Base-by-base conservation (phyloP, 2,888 invertebrate genomes). In the Cetonia aurata region DNA sequence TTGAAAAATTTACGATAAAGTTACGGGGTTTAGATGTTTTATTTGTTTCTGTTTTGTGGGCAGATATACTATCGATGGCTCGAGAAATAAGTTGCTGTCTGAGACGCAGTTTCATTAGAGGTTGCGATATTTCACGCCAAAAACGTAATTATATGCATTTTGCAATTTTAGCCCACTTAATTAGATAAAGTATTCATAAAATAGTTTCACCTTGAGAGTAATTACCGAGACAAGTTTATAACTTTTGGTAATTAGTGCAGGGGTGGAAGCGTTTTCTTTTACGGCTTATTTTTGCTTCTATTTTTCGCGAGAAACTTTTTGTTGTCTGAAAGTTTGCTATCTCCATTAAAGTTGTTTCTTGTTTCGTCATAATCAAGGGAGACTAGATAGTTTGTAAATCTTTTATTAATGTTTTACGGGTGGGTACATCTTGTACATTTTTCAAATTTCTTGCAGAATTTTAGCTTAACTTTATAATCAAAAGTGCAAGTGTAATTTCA, bases 1-100 rank as follows among this genome's bases (percentile, higher is more conserved):
- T 12, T 12, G 52, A 52, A 59, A 65, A 65, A 17, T 65, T 65
- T 65, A 37, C 50, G 50, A 65, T 65, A 65, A 65, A 65, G 62
- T 65, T 62, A 50, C 37, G 50, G 42, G 57, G 50, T 50, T 37
- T 50, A 50, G 33, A 65, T 50, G 48, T 65, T 50, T 50, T 37
- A 41, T 50, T 65, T 65, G 33, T 59, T 59, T 37, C 6, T 33
- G 48, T 33, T n/a, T 9, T 15, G 50, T 65, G 50, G 50, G 12
- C 50, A 50, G 37, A 33, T 65, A 50, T 37, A 65, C 50, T 37
- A 37, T 50, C 50, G 62, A 15, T 37, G 12, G 9, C 15, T 19
- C 15, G 37, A 59, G 3, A 17, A 19, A 13, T 19, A 50, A 33
- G n/a, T 37, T 37, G 8, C 37, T 1, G 10, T 37, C 6, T 37